phyloP scores from a whole-genome alignment of 2,888 invertebrate genomes.

The Drosophila dives region DNA sequence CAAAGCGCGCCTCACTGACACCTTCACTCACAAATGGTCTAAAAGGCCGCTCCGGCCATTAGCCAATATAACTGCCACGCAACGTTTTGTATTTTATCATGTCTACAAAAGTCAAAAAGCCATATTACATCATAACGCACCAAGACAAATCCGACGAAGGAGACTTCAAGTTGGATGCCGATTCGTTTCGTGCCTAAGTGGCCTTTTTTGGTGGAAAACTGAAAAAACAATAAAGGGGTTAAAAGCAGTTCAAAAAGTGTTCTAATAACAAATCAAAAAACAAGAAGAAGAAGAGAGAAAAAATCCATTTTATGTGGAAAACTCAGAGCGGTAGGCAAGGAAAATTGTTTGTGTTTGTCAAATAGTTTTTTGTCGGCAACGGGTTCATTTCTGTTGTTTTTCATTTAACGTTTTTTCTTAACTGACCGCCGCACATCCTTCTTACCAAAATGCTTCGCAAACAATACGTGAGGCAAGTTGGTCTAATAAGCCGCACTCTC shows the following conservation, averaged over 20 bases:
- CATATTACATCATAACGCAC: conserved; percentile 78
- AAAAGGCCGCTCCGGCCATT: conserved; percentile 77
- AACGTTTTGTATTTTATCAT: conserved; percentile 81
- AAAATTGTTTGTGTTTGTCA: conserved; percentile 81
- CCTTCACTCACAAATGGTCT: conserved; percentile 72
- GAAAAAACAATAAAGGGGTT: conserved; percentile 28
- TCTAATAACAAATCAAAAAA: conserved; percentile 76
- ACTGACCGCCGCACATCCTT: conserved; percentile 74
- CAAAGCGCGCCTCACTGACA: conserved; percentile 63
- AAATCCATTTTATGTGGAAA: conserved; percentile 67
- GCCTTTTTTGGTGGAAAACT: conserved; percentile 46
- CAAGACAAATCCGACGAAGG: conserved; percentile 32
- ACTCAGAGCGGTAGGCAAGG: conserved; percentile 38
- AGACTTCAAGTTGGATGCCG: conserved; percentile 29
- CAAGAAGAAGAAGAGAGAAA: conserved; percentile 46
- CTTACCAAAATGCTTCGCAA: conserved; percentile 71
- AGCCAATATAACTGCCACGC: conserved; percentile 80
- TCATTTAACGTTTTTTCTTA: conserved; percentile 48
- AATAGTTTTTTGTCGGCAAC: conserved; percentile 72
- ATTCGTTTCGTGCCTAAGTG: conserved; percentile 78
- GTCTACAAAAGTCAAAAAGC: conserved; percentile 80
- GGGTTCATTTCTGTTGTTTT: conserved; percentile 36
- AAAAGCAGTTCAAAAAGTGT: conserved; percentile 70
- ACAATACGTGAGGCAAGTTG: conserved; percentile 64
- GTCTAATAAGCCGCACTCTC: conserved; percentile 79